These are phyloP conservation scores for Heliocidaris tuberculata DNA, from an alignment of 35 echinoderm and acorn worm genomes.

Conservation along the genomic window DNA sequence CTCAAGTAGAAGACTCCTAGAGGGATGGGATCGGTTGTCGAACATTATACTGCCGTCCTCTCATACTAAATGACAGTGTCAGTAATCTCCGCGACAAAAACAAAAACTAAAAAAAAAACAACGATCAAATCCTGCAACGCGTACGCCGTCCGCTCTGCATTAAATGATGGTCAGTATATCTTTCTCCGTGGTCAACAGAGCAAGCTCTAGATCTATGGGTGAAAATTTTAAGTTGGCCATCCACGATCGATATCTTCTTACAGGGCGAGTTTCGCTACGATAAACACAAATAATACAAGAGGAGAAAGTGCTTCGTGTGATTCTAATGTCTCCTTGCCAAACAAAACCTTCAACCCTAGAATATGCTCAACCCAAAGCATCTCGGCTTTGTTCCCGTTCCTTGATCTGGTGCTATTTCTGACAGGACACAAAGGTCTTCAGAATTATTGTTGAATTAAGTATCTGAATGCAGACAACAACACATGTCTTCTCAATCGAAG, in stretches of 20 bases:
- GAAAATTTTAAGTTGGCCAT: not conserved
- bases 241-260: not conserved
- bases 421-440: not conserved
- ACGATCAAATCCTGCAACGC: not conserved
- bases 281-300: not conserved
- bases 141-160: not conserved
- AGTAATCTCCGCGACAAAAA: not conserved
- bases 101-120: too few species aligned
- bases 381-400: not conserved
- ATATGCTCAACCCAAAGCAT: not conserved
- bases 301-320: not conserved
- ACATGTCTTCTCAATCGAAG: not conserved
- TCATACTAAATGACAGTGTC: not conserved
- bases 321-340: not conserved
- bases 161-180: not conserved
- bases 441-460: not conserved
- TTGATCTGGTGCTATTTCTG: not conserved
- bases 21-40: not conserved
- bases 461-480: not conserved
- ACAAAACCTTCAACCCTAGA: constrained; percentile 1
- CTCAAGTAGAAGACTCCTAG: not conserved
- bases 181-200: not conserved
- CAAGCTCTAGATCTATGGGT: not conserved
- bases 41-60: not conserved
- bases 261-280: not conserved